A percentile compares a stretch with the other conserved stretches of the same genome.
phyloP scores from a whole-genome alignment of 2,888 invertebrate genomes.

The Pyrgus malvae region DNA sequence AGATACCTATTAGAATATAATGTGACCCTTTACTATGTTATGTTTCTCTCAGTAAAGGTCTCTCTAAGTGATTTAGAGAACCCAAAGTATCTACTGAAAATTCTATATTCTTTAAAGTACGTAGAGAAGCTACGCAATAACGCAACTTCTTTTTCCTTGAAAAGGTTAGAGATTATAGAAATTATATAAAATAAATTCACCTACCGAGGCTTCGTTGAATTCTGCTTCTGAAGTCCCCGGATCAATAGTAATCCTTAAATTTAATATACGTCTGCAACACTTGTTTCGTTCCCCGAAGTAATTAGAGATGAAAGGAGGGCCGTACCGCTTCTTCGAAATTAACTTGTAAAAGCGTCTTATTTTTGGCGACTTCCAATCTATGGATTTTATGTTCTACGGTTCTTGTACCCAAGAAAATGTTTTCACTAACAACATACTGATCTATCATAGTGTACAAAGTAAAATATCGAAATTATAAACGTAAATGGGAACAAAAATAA shows the following conservation, averaged over 20 bases:
- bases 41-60: too few species aligned
- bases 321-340: slow-evolving; percentile 44
- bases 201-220: neutral
- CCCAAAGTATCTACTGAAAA: too few species aligned
- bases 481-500: too few species aligned
- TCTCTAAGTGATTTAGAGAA: too few species aligned
- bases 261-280: slow-evolving; percentile 29
- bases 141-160: neutral
- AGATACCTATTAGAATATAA: too few species aligned
- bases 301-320: slow-evolving; percentile 54
- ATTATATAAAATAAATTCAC: neutral
- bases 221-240: slow-evolving; percentile 3
- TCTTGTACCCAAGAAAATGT: too few species aligned
- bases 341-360: slow-evolving; percentile 39
- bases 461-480: too few species aligned
- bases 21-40: too few species aligned
- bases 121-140: too few species aligned
- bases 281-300: slow-evolving; percentile 50
- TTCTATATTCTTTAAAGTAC: too few species aligned
- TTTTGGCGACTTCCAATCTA: slow-evolving; percentile 23
- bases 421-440: too few species aligned
- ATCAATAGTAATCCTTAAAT: slow-evolving; percentile 42
- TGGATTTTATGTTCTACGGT: slow-evolving; percentile 21
- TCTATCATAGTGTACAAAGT: too few species aligned
- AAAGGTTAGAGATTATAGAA: neutral